Evolutionary conservation across 2,888 invertebrate genomes (phyloP).

Genomic region (Dynastes tityus): DNA sequence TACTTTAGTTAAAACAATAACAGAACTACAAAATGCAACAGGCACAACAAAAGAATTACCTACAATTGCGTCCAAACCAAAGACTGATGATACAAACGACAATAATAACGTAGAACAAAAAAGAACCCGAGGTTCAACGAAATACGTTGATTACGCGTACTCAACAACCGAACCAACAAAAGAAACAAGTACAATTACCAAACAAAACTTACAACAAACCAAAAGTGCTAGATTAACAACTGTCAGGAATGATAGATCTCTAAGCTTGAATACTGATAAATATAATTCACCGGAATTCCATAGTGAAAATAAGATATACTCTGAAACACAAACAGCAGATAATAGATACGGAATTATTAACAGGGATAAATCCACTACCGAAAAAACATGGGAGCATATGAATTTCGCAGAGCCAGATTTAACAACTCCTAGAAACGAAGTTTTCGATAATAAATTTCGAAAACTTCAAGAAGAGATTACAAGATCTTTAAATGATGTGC

Average conservation of each 20-base stretch:
- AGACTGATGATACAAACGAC: conserved; percentile 61
- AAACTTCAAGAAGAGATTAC: conserved; percentile 71
- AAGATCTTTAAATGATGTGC: conserved; percentile 52
- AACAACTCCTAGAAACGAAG: conserved; percentile 72
- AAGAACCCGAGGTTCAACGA: conserved; percentile 21
- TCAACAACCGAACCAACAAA: conserved; percentile 35
- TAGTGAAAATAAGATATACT: conserved; percentile 72
- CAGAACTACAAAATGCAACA: conserved; percentile 36
- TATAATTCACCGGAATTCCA: conserved; percentile 73
- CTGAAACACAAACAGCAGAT: conserved; percentile 71
- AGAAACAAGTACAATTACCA: conserved; percentile 21
- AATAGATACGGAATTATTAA: conserved; percentile 61
- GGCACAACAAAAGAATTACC: conserved; percentile 42
- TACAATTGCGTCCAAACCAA: conserved; percentile 57
- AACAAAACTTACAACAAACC: conserved; percentile 48
- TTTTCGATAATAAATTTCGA: conserved; percentile 70
- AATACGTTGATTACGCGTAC: conserved; percentile 18
- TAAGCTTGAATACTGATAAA: conserved; percentile 68
- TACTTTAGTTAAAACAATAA: conserved; percentile 34
- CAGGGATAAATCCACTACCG: conserved; percentile 49
- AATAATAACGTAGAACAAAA: conserved; percentile 36
- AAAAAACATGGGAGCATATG: conserved; percentile 36
- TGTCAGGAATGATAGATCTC: conserved; percentile 62
- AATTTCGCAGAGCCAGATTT: conserved; percentile 55
- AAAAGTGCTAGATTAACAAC: conserved; percentile 53